These are phyloP conservation scores for Motacilla tschutschensis DNA, from an alignment of 2,113 vertebrate genomes.

Conservation along the genomic window DNA sequence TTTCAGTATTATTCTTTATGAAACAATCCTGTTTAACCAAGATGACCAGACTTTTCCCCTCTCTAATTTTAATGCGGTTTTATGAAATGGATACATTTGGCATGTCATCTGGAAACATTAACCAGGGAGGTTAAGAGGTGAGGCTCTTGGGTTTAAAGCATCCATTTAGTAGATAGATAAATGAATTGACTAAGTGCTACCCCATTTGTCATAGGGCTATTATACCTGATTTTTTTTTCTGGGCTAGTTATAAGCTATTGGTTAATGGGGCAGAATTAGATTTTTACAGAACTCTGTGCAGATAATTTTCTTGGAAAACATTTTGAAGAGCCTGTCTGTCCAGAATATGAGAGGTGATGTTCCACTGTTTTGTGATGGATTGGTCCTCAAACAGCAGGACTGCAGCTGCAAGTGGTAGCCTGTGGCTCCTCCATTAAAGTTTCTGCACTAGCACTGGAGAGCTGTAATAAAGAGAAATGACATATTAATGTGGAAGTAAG, in stretches of 20 bases:
- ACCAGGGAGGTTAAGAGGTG: constrained; percentile 20
- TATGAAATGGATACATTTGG: constrained; percentile 8
- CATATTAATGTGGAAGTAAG: background rate
- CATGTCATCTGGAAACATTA: constrained; percentile 21
- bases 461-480: constrained; percentile 23
- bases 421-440: constrained; percentile 34
- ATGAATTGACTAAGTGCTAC: constrained; percentile 19
- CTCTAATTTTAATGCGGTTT: constrained; percentile 25
- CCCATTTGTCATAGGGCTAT: constrained; percentile 36
- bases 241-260: constrained; percentile 3
- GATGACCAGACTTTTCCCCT: background rate
- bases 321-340: constrained; percentile 23
- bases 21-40: background rate
- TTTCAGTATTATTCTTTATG: background rate
- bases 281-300: constrained; percentile 46
- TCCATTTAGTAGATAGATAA: constrained; percentile 16
- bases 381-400: constrained; percentile 17
- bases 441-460: background rate
- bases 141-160: constrained; percentile 15
- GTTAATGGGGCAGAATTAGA: constrained; percentile 53
- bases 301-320: constrained; percentile 58
- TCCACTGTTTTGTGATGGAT: constrained; percentile 16
- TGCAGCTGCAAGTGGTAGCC: constrained; percentile 19
- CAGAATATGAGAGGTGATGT: constrained; percentile 20
- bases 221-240: constrained; percentile 23